A percentile compares a stretch with the other conserved stretches of the same genome.
phyloP scores from a whole-genome alignment of 2,888 invertebrate genomes.

The Morpho achilles region DNA sequence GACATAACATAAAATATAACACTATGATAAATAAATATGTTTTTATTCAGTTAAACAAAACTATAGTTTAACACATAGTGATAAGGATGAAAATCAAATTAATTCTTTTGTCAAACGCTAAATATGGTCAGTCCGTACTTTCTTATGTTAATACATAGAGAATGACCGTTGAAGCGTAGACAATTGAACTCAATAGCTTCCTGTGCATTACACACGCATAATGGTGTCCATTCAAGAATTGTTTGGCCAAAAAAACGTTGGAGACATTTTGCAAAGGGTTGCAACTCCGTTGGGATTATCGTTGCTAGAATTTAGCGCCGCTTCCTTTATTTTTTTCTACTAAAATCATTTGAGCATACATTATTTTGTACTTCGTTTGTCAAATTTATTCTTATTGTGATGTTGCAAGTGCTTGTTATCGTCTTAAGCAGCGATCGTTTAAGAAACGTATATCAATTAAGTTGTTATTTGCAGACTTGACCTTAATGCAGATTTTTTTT shows the following conservation, averaged over 20 bases:
- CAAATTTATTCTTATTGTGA: too few relatives aligned
- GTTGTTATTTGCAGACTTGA: too few relatives aligned
- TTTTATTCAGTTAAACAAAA: not conserved
- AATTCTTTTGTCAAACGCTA: slow-evolving; percentile 7
- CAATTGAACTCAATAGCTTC: slow-evolving; percentile 66
- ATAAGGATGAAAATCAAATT: slow-evolving; percentile 11
- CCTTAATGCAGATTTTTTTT: too few relatives aligned
- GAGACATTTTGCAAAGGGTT: slow-evolving; percentile 45
- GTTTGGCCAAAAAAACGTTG: slow-evolving; percentile 43
- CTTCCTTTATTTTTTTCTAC: slow-evolving; percentile 20
- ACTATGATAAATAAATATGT: too few relatives aligned
- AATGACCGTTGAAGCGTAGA: slow-evolving; percentile 50
- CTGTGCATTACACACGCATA: slow-evolving; percentile 59
- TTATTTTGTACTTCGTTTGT: too few relatives aligned
- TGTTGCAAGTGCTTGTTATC: too few relatives aligned
- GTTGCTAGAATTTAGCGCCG: slow-evolving; percentile 63
- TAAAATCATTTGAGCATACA: not conserved
- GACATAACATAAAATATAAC: too few relatives aligned
- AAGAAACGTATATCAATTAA: too few relatives aligned
- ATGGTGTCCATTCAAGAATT: slow-evolving; percentile 55
- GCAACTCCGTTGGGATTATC: slow-evolving; percentile 58
- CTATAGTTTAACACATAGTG: not conserved
- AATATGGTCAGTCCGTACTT: slow-evolving; percentile 31
- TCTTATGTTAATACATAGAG: slow-evolving; percentile 44
- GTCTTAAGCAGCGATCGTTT: too few relatives aligned